phyloP scores from a whole-genome alignment of 2,797 vertebrate genomes.

The Podargus strigoides region DNA sequence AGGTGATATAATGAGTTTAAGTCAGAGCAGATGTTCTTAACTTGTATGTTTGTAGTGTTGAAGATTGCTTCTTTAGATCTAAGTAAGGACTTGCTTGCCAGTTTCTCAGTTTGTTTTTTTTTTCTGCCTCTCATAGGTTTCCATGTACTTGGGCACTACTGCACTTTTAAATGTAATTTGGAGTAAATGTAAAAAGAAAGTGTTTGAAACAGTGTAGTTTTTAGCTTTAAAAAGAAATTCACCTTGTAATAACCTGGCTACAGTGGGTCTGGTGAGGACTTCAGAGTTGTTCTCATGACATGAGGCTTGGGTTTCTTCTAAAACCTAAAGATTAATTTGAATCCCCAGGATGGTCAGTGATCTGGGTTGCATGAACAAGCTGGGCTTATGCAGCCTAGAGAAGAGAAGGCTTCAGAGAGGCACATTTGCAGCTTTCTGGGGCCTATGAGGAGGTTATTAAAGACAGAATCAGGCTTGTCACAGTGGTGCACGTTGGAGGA shows the following conservation, averaged over 20 bases:
- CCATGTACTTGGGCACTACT: not conserved
- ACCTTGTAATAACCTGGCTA: fast-evolving
- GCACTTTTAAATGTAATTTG: not conserved
- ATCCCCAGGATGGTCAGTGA: not conserved
- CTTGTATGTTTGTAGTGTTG: not conserved
- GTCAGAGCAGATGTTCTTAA: not conserved
- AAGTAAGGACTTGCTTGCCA: not conserved
- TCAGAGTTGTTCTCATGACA: not conserved
- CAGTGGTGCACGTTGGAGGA: not conserved
- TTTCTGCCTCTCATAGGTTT: not conserved
- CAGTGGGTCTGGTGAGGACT: not conserved
- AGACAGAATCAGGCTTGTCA: not conserved
- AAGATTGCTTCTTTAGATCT: not conserved
- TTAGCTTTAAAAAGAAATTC: not conserved
- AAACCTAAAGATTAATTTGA: not conserved
- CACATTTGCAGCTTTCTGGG: not conserved
- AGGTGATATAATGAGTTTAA: not conserved
- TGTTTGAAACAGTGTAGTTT: not conserved
- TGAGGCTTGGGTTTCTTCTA: not conserved
- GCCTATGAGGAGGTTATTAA: not conserved
- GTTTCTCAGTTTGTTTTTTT: not conserved
- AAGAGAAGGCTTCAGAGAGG: not conserved
- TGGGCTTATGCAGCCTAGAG: not conserved
- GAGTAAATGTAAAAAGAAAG: not conserved
- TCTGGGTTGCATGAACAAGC: not conserved